phyloP scores from a whole-genome alignment of 1,140 invertebrate species.

The Sarcophaga peregrina region DNA sequence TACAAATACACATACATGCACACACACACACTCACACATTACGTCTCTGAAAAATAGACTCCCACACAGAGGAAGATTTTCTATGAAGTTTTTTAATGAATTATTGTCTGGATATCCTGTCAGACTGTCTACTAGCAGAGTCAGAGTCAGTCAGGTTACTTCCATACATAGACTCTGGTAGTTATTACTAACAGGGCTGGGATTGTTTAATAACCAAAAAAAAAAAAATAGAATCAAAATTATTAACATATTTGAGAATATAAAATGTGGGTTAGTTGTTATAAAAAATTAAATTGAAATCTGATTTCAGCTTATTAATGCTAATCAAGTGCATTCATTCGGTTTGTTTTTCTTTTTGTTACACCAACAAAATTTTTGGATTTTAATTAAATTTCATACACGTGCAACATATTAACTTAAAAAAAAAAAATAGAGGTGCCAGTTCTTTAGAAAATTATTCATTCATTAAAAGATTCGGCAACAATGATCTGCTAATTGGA shows the following conservation, averaged over 20 bases:
- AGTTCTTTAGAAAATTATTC: no score
- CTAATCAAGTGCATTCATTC: not conserved
- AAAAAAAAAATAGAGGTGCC: no score
- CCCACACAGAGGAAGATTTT: not conserved
- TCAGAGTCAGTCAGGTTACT: slow-evolving; percentile 44
- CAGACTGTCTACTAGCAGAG: slow-evolving; percentile 47
- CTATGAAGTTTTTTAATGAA: slow-evolving; percentile 33
- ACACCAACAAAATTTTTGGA: no score
- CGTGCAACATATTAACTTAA: no score
- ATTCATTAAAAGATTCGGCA: no score
- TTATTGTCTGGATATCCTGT: slow-evolving; percentile 56
- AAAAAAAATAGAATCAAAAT: no score
- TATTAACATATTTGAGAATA: no score
- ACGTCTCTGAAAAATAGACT: not conserved
- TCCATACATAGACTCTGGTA: slow-evolving; percentile 43
- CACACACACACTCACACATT: slow-evolving; percentile 18
- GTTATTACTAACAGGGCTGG: not conserved
- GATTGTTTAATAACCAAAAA: not conserved
- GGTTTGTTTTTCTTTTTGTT: no score
- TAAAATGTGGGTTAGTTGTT: no score
- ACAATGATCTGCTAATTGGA: no score
- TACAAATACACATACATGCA: not conserved
- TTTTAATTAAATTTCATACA: no score
- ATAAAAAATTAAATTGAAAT: no score
- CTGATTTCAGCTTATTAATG: not conserved